Percentiles rank a stretch among this genome's conserved stretches.
phyloP scores from a whole-genome alignment of 2,888 invertebrate genomes.

The Byasa hedistus region DNA sequence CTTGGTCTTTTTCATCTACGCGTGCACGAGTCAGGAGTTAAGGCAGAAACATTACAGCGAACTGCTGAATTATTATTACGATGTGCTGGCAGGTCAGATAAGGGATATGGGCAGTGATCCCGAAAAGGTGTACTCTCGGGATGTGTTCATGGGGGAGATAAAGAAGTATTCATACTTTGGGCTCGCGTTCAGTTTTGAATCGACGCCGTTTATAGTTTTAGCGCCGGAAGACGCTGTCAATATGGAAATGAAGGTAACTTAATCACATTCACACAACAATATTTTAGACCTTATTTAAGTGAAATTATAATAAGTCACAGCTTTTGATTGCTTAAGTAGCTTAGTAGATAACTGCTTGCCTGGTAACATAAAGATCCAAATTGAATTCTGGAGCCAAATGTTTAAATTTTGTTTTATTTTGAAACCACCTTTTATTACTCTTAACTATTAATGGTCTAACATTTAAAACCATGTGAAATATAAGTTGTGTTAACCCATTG shows the following conservation, averaged over 20 bases:
- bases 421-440: too few species aligned
- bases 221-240: conserved; percentile 79
- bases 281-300: too few species aligned
- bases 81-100: conserved; percentile 76
- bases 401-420: too few species aligned
- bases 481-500: too few species aligned
- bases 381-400: too few species aligned
- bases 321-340: too few species aligned
- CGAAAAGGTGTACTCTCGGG: conserved; percentile 72
- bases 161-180: conserved; percentile 79
- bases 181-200: conserved; percentile 81
- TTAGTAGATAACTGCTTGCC: too few species aligned
- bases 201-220: conserved; percentile 78
- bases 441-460: too few species aligned
- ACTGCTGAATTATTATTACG: conserved; percentile 81
- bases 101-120: conserved; percentile 81
- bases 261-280: too few species aligned
- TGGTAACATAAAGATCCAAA: too few species aligned
- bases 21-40: conserved; percentile 81
- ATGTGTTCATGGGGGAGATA: conserved; percentile 75
- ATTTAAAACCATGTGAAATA: too few species aligned
- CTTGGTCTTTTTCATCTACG: conserved; percentile 73
- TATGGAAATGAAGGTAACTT: conserved; percentile 77
- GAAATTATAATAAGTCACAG: too few species aligned
- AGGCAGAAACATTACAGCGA: conserved; percentile 80